Conservation (phyloP, 2,888 invertebrate genomes). For the Ecliptopera silaceata region DNA sequence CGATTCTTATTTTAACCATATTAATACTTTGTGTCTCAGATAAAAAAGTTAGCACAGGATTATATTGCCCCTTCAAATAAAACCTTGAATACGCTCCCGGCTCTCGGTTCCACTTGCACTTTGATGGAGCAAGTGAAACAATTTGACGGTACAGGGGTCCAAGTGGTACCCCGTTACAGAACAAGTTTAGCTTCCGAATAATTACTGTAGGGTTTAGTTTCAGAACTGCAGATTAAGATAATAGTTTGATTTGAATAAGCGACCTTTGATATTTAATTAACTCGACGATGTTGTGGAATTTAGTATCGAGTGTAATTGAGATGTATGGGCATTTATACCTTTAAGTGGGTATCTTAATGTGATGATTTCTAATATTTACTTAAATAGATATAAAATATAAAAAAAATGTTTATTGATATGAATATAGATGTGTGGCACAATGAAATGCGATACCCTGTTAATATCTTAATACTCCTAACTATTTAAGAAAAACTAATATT, state of each 20-base stretch:
- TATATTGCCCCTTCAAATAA: not conserved
- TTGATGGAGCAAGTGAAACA: slow-evolving; percentile 49
- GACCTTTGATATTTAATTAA: not conserved
- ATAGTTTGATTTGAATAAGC: slow-evolving; percentile 10
- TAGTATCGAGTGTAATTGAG: too few species aligned
- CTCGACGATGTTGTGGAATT: too few species aligned
- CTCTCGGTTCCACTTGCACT: slow-evolving; percentile 29
- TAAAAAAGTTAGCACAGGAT: not conserved
- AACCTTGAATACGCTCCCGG: slow-evolving; percentile 1
- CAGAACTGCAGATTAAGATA: slow-evolving; percentile 15
- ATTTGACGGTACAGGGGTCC: slow-evolving; percentile 30
- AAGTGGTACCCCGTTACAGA: slow-evolving; percentile 14
- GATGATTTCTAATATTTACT: too few species aligned
- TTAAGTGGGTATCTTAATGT: too few species aligned
- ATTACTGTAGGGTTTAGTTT: slow-evolving; percentile 19
- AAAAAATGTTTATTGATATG: too few species aligned
- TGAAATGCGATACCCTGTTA: too few species aligned
- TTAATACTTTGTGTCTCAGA: not conserved
- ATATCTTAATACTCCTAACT: too few species aligned
- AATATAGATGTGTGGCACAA: too few species aligned
- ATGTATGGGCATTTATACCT: too few species aligned
- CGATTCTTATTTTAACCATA: too few species aligned
- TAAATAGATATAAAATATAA: too few species aligned
- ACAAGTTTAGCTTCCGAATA: slow-evolving; percentile 18
- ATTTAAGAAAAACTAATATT: too few species aligned